These are phyloP conservation scores for Cenopis cana DNA, from an alignment of 2,888 invertebrate genomes.

Conservation along the genomic window DNA sequence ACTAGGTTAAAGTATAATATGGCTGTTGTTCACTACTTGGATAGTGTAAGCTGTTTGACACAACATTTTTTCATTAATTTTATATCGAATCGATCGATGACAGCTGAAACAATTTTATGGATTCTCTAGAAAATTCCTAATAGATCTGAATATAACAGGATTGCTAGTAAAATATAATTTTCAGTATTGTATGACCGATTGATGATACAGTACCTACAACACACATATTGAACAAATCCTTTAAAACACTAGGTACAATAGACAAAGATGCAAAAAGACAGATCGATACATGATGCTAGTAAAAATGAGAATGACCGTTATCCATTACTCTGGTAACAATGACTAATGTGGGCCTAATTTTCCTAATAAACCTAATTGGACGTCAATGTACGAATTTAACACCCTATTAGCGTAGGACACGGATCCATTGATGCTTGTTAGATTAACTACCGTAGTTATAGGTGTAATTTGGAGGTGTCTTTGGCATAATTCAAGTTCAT, in stretches of 20 bases:
- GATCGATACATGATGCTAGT: no score
- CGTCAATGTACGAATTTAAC: background rate
- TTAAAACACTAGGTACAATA: no score
- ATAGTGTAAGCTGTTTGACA: background rate
- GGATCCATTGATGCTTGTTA: background rate
- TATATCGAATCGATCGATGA: background rate
- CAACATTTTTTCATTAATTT: conserved; percentile 1
- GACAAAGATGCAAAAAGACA: no score
- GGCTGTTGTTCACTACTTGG: background rate
- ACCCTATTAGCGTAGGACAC: background rate
- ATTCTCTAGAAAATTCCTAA: no score
- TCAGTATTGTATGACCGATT: no score
- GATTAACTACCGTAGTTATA: background rate
- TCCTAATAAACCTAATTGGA: background rate
- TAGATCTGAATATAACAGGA: no score
- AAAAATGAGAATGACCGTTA: no score
- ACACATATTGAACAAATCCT: no score
- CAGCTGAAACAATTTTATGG: no score
- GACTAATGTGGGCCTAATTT: background rate
- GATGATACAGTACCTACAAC: no score
- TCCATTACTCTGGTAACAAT: no score
- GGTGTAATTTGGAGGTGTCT: background rate
- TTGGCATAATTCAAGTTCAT: background rate
- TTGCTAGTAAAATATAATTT: no score
- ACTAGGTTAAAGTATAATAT: conserved; percentile 3